phyloP scores from a whole-genome alignment of 1,140 invertebrate genomes.

The Melipona quadrifasciata region DNA sequence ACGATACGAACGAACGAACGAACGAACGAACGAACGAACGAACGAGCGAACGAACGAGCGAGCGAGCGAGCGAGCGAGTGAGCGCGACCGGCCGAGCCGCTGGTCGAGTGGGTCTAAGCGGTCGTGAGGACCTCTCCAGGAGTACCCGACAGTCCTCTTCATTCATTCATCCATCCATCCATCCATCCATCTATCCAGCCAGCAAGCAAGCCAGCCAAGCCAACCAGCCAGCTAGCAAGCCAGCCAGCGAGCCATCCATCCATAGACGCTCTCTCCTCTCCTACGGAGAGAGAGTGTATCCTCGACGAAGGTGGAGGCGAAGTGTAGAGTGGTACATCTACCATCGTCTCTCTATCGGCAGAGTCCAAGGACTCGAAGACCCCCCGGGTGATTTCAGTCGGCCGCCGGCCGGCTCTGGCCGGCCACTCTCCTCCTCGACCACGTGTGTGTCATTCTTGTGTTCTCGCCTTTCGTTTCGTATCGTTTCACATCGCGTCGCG shows the following conservation, averaged over 20 bases:
- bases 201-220: conserved; percentile 56
- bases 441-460: conserved; percentile 57
- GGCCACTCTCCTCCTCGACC: conserved; percentile 72
- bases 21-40: conserved; percentile 55
- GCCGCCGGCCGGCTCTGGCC: conserved; percentile 80
- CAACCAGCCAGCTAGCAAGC: conserved; percentile 42
- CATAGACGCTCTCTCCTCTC: conserved; percentile 72
- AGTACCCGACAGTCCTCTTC: conserved; percentile 81
- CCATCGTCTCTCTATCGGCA: conserved; percentile 75
- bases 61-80: conserved; percentile 56
- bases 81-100: conserved; percentile 60
- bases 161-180: conserved; percentile 76
- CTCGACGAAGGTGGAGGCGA: conserved; percentile 79
- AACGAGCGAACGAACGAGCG: conserved; percentile 54
- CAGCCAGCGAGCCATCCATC: conserved; percentile 65
- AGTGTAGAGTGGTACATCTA: conserved; percentile 77
- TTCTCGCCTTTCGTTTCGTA: conserved; percentile 12
- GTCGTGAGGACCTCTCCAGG: conserved; percentile 82
- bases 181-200: conserved; percentile 57
- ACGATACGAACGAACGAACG: conserved; percentile 50
- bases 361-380: conserved; percentile 79
- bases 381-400: conserved; percentile 77
- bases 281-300: conserved; percentile 77
- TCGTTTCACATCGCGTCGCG: neutral
- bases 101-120: conserved; percentile 82